Evolutionary conservation across 2,113 vertebrate species (phyloP).

Genomic region (Macquaria ambigua): DNA sequence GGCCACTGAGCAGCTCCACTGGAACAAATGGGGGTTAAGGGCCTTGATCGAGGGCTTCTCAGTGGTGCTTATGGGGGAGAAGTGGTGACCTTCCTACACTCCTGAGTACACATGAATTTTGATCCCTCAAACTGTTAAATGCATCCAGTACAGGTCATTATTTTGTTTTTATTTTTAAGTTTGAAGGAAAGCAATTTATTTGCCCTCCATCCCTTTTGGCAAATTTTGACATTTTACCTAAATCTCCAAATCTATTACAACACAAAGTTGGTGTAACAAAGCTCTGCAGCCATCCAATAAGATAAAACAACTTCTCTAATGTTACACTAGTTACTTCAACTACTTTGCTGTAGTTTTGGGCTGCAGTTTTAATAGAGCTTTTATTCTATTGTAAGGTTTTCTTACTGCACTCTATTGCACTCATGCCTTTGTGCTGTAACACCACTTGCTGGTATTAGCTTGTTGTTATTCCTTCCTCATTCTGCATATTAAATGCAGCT

Average conservation of each 20-base stretch:
- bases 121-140: background rate
- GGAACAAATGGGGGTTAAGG: background rate
- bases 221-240: background rate
- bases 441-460: background rate
- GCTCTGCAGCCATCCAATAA: background rate
- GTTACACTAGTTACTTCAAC: background rate
- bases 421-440: background rate
- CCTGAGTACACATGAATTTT: background rate
- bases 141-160: background rate
- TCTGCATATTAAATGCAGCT: conserved; percentile 14
- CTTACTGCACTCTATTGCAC: background rate
- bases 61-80: background rate
- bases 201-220: background rate
- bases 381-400: background rate
- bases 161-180: too few relatives aligned
- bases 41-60: background rate
- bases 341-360: background rate
- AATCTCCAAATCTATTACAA: background rate
- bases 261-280: background rate
- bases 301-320: background rate
- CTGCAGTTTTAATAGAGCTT: background rate
- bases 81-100: background rate
- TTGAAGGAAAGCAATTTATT: background rate
- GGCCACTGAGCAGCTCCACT: background rate
- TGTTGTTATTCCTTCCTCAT: background rate